A percentile compares a stretch with the other conserved stretches of the same genome.
phyloP scores from a whole-genome alignment of 2,888 invertebrate species.

The Cepaea hortensis region DNA sequence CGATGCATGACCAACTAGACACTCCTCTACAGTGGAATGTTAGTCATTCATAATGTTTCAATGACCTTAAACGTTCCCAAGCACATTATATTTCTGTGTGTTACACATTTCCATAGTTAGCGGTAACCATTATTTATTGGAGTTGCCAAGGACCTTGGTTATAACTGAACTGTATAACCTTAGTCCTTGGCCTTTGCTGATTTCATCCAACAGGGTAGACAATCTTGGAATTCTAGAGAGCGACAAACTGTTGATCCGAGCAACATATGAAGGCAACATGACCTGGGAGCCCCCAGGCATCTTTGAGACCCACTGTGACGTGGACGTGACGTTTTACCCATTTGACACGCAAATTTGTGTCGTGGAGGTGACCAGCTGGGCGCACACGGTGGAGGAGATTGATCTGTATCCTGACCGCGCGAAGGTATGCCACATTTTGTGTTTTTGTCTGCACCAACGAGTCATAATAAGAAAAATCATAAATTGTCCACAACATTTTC shows the following conservation, averaged over 20 bases:
- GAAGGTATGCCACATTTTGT: too few relatives aligned
- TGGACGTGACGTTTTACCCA: slow-evolving; percentile 51
- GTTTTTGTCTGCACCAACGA: too few relatives aligned
- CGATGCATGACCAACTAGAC: too few relatives aligned
- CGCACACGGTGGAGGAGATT: slow-evolving; percentile 44
- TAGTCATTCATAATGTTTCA: too few relatives aligned
- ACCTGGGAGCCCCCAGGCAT: slow-evolving; percentile 50
- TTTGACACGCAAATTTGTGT: slow-evolving; percentile 51
- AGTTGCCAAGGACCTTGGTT: not conserved
- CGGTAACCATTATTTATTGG: not conserved
- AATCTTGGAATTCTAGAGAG: slow-evolving; percentile 42
- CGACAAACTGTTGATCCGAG: slow-evolving; percentile 45
- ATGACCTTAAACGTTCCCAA: too few relatives aligned
- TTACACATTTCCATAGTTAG: not conserved
- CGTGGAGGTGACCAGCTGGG: slow-evolving; percentile 45
- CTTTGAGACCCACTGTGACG: slow-evolving; percentile 48
- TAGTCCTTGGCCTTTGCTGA: not conserved
- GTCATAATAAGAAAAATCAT: too few relatives aligned
- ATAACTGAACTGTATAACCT: not conserved
- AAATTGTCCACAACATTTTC: too few relatives aligned
- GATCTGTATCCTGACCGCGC: too few relatives aligned
- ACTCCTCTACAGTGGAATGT: too few relatives aligned
- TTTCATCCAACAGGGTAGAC: slow-evolving; percentile 9
- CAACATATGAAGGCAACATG: slow-evolving; percentile 33
- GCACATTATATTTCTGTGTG: not conserved